These are phyloP conservation scores for Chloroclysta siterata DNA, from an alignment of 2,888 invertebrate species.

Conservation along the genomic window DNA sequence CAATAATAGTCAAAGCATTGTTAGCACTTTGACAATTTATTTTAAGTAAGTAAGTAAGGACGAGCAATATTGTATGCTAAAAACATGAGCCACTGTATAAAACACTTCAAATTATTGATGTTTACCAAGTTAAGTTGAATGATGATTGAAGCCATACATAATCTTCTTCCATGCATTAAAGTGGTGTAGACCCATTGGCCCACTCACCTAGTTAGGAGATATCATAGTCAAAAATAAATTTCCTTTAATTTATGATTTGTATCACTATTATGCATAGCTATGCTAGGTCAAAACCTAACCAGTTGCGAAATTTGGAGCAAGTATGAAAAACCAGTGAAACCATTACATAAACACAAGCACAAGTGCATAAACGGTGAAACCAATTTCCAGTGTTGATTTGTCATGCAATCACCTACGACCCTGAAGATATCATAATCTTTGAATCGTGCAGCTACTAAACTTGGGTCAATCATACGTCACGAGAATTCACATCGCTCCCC, in stretches of 20 bases:
- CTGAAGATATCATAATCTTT: conserved; percentile 50
- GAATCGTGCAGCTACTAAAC: conserved; percentile 45
- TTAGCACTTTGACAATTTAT: too few relatives aligned
- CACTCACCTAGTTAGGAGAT: conserved; percentile 32
- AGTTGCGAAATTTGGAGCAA: conserved; percentile 17
- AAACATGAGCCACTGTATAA: too few relatives aligned
- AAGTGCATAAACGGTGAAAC: conserved; percentile 25
- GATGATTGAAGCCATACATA: neutral
- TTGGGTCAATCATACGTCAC: conserved; percentile 52
- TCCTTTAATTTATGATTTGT: too few relatives aligned
- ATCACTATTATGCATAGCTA: conserved; percentile 1
- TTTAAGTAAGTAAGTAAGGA: too few relatives aligned
- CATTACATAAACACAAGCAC: conserved; percentile 25
- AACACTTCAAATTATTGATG: too few relatives aligned
- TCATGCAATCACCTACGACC: conserved; percentile 50
- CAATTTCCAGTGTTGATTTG: conserved; percentile 43
- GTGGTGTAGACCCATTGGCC: conserved; percentile 30
- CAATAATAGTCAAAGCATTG: too few relatives aligned
- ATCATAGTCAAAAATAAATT: conserved; percentile 3
- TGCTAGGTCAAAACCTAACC: conserved; percentile 19
- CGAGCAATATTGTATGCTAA: too few relatives aligned
- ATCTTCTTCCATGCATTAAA: neutral
- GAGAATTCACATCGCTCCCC: conserved; percentile 55
- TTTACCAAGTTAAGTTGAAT: too few relatives aligned
- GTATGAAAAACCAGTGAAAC: conserved; percentile 3